These are phyloP conservation scores for Mamestra brassicae DNA, from an alignment of 2,888 invertebrate species.

Conservation along the genomic window DNA sequence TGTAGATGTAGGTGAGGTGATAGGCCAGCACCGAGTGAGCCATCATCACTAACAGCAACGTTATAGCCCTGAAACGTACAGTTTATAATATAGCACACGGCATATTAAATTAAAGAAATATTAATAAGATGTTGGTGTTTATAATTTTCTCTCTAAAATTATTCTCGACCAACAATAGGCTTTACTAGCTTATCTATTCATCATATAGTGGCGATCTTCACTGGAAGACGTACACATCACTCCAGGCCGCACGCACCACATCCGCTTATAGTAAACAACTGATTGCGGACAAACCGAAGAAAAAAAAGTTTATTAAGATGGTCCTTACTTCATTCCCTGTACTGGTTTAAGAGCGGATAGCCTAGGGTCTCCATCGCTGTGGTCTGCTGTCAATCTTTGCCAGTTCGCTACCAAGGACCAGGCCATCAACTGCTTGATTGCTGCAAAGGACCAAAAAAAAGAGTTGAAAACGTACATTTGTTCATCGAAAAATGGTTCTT, in stretches of 20 bases:
- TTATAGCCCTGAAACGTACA: slow-evolving; percentile 73
- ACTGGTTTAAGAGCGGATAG: slow-evolving; percentile 74
- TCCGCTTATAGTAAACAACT: too few species aligned
- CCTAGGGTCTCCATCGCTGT: slow-evolving; percentile 72
- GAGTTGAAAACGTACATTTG: neutral
- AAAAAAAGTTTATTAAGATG: too few species aligned
- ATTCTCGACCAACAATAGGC: too few species aligned
- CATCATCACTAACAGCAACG: slow-evolving; percentile 74
- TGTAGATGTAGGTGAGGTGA: slow-evolving; percentile 74
- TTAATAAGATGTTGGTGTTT: neutral
- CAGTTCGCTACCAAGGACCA: slow-evolving; percentile 79
- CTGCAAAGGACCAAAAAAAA: slow-evolving; percentile 63
- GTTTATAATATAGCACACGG: neutral
- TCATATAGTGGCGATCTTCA: too few species aligned
- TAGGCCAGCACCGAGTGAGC: slow-evolving; percentile 75
- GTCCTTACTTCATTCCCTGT: slow-evolving; percentile 76
- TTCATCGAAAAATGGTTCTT: neutral
- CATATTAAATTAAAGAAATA: neutral
- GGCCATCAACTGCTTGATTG: slow-evolving; percentile 70
- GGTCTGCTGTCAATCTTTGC: slow-evolving; percentile 71
- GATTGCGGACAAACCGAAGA: too few species aligned
- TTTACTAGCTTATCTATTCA: too few species aligned
- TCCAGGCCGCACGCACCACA: too few species aligned
- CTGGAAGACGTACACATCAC: too few species aligned
- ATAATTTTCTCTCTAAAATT: too few species aligned